Evolutionary conservation across 1,140 invertebrate species (phyloP).

Genomic region (Calliphora vicina): DNA sequence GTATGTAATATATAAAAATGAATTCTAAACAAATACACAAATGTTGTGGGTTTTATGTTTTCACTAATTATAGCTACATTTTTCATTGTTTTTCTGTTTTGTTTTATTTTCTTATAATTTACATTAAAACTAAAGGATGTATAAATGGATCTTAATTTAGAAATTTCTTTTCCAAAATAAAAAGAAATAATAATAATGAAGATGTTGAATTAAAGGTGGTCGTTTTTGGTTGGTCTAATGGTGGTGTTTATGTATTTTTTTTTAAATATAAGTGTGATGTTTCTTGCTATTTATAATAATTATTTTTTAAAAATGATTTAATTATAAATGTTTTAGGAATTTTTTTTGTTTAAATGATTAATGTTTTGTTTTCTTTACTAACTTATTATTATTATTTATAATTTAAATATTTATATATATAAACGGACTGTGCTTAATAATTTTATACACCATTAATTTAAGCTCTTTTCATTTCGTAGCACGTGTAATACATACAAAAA

Average conservation of each 20-base stretch:
- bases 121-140: neutral
- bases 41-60: neutral
- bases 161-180: neutral
- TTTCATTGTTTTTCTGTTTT: neutral
- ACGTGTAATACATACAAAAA: neutral
- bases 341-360: neutral
- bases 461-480: neutral
- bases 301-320: neutral
- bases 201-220: too few species aligned
- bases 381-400: neutral
- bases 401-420: neutral
- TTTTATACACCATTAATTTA: neutral
- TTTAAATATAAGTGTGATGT: neutral
- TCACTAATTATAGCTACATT: neutral
- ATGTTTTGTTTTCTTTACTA: neutral
- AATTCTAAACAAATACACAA: too few species aligned
- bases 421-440: conserved; percentile 2
- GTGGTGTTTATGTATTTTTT: neutral
- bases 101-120: neutral
- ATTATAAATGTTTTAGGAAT: neutral
- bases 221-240: neutral
- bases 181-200: too few species aligned
- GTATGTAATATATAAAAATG: too few species aligned
- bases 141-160: neutral
- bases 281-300: neutral